Evolutionary conservation across 2,797 vertebrate genomes (phyloP).

Genomic region (Chromis chromis): DNA sequence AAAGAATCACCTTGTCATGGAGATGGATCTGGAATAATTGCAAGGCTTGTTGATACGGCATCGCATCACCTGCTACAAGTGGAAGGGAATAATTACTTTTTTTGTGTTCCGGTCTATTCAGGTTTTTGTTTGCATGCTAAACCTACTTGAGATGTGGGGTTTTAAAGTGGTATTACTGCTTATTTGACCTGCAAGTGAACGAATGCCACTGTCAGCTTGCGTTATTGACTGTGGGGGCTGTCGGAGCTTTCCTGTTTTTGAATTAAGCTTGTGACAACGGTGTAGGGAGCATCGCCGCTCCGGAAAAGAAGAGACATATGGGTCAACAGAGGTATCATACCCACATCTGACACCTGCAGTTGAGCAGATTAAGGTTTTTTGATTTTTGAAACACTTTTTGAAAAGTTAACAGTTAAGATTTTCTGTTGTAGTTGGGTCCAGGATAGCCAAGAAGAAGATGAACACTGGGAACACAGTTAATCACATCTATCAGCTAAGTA

Average conservation of each 20-base stretch:
- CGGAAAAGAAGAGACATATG: not conserved
- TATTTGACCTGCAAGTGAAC: conserved; percentile 2
- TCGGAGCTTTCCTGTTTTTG: conserved; percentile 2
- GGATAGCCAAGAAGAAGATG: conserved; percentile 6
- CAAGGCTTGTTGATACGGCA: not conserved
- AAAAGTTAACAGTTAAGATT: conserved; percentile 1
- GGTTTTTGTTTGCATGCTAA: conserved; percentile 11
- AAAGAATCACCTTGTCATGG: conserved; percentile 7
- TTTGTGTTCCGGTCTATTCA: not conserved
- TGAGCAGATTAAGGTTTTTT: not conserved
- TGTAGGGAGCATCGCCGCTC: not conserved
- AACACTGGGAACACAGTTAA: conserved; percentile 6
- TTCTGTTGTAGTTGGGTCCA: not conserved
- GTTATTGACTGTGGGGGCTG: not conserved
- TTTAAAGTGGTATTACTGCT: not conserved
- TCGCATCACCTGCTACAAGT: not conserved
- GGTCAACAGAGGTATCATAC: not conserved
- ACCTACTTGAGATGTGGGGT: not conserved
- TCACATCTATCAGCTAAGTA: conserved; percentile 31
- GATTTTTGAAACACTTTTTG: too few species aligned
- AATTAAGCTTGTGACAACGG: not conserved
- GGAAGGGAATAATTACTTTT: not conserved
- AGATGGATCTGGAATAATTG: conserved; percentile 1
- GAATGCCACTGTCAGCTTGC: not conserved
- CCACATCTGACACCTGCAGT: not conserved